A percentile compares a stretch with the other conserved stretches of the same genome.
phyloP scores from a whole-genome alignment of 1,140 invertebrate genomes.

The Aphis craccivora region DNA sequence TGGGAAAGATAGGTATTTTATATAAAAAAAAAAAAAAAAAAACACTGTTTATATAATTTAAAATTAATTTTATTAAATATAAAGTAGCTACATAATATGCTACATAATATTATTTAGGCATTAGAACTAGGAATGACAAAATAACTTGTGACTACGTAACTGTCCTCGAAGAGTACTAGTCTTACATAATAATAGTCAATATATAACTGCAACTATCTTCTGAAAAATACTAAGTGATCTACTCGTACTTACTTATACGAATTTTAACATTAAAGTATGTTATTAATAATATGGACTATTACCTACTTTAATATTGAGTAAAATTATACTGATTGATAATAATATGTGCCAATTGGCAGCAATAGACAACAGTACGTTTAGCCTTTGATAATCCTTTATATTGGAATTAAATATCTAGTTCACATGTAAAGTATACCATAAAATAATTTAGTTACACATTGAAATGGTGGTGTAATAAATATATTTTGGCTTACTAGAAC shows the following conservation, averaged over 20 bases:
- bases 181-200: background rate
- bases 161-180: background rate
- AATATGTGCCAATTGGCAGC: fast-evolving
- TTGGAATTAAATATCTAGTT: background rate
- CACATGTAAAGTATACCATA: too few species aligned
- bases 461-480: background rate
- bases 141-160: background rate
- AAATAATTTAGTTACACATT: background rate
- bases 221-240: background rate
- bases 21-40: background rate
- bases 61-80: background rate
- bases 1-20: background rate
- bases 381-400: background rate
- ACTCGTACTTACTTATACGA: background rate
- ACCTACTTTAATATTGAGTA: background rate
- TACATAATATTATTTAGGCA: too few species aligned
- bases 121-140: background rate
- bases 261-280: background rate
- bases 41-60: background rate
- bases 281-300: background rate
- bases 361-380: background rate
- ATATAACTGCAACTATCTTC: background rate
- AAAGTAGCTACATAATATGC: background rate
- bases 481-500: background rate
- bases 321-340: too few species aligned